These are phyloP conservation scores for Gnathonemus longibarbis DNA, from an alignment of 2,113 vertebrate species.

Conservation along the genomic window DNA sequence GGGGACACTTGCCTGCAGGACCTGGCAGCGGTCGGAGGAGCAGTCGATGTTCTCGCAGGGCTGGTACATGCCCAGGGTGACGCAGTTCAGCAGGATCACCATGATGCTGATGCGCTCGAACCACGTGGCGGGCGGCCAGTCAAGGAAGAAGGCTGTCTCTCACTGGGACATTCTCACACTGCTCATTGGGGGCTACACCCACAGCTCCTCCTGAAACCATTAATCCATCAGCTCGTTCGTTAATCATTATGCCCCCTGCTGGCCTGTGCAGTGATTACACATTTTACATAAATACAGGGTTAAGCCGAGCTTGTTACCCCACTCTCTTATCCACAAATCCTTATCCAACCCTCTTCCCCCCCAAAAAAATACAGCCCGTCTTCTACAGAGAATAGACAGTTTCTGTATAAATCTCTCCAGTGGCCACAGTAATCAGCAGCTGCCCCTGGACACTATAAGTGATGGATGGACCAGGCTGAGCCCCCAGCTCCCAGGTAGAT, in stretches of 20 bases:
- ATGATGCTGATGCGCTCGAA: slow-evolving; percentile 97
- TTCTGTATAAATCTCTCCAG: not conserved
- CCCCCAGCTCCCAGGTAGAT: not conserved
- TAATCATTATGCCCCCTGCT: not conserved
- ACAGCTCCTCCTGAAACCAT: not conserved
- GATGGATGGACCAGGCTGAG: not conserved
- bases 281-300: not conserved
- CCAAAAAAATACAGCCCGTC: not conserved
- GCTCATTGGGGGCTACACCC: not conserved
- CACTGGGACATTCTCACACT: not conserved
- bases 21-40: slow-evolving; percentile 90
- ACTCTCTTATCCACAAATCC: not conserved
- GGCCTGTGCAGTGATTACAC: not conserved
- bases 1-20: slow-evolving; percentile 80
- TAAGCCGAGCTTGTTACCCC: not conserved
- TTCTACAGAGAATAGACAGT: not conserved
- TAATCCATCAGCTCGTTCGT: not conserved
- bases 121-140: slow-evolving; percentile 64
- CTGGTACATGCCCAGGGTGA: slow-evolving; percentile 97
- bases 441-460: not conserved
- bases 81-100: slow-evolving; percentile 95
- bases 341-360: not conserved
- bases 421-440: not conserved
- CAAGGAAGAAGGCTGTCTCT: not conserved
- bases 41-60: slow-evolving; percentile 97